Conservation (phyloP, 2,797 vertebrate genomes). For the Spinus olivaceus region DNA sequence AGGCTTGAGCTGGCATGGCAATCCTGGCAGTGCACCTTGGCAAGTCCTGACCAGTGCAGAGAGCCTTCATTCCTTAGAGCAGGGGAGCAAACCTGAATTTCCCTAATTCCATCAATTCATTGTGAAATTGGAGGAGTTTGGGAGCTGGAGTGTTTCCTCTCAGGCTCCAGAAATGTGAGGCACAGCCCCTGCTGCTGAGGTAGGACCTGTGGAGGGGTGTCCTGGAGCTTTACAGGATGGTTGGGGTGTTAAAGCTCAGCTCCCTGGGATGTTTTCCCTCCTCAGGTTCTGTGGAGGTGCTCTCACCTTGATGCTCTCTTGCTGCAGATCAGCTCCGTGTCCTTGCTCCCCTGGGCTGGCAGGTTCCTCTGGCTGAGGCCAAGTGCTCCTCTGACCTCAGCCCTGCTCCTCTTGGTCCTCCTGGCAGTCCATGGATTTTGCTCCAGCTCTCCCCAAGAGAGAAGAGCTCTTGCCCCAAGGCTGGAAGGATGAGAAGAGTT, state of each 20-base stretch:
- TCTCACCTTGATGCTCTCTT: background rate
- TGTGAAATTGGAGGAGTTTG: background rate
- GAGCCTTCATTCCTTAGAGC: background rate
- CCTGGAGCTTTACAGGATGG: background rate
- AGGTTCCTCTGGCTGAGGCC: background rate
- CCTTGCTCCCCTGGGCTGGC: background rate
- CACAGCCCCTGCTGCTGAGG: accelerated
- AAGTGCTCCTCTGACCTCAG: background rate
- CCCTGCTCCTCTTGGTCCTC: background rate
- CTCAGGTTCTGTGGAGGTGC: background rate
- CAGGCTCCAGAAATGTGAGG: background rate
- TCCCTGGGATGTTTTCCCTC: background rate
- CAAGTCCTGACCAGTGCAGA: background rate
- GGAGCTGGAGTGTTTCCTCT: background rate
- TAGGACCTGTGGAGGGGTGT: accelerated
- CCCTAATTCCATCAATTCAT: background rate
- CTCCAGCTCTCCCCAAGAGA: background rate
- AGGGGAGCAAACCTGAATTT: background rate
- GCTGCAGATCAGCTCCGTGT: background rate
- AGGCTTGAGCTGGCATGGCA: background rate
- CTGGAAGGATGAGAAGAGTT: background rate
- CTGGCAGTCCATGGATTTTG: background rate
- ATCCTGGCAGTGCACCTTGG: background rate
- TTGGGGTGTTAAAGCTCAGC: background rate
- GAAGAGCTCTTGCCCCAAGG: accelerated